Conservation (phyloP, 2,113 vertebrate species). For the Mellivora capensis region DNA sequence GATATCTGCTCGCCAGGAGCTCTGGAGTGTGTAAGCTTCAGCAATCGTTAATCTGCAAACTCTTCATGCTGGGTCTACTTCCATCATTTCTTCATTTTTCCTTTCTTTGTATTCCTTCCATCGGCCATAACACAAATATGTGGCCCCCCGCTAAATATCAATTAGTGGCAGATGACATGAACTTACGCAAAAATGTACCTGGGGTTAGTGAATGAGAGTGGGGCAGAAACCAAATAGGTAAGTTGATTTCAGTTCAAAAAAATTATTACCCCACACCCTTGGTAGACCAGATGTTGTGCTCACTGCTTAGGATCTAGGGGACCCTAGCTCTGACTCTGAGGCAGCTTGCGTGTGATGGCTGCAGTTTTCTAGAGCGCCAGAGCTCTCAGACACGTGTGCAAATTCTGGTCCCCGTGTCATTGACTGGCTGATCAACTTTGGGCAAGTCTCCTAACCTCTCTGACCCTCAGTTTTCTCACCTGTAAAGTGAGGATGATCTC, state of each 20-base stretch:
- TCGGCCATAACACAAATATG: not conserved
- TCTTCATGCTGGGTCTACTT: not conserved
- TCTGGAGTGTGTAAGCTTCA: not conserved
- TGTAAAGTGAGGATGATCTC: not conserved
- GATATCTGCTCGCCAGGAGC: not conserved
- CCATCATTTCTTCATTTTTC: not conserved
- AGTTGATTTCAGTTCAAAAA: not conserved
- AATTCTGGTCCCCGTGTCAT: not conserved
- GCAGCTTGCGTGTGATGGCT: not conserved
- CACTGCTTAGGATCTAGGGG: no score
- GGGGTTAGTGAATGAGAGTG: no score
- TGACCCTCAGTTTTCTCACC: not conserved
- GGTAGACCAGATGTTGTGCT: not conserved
- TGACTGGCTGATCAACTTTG: not conserved
- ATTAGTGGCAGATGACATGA: not conserved
- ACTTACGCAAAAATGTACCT: not conserved
- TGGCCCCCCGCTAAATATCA: not conserved
- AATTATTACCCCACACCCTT: not conserved
- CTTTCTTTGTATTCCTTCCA: not conserved
- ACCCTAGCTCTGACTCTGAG: not conserved
- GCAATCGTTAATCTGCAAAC: not conserved
- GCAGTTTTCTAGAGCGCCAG: not conserved
- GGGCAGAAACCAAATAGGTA: not conserved
- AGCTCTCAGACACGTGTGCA: not conserved
- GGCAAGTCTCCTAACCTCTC: conserved; percentile 10